Percentiles rank a stretch among this genome's conserved stretches.
Evolutionary conservation across 2,888 invertebrate genomes (phyloP).

Genomic region (Clunio marinus): DNA sequence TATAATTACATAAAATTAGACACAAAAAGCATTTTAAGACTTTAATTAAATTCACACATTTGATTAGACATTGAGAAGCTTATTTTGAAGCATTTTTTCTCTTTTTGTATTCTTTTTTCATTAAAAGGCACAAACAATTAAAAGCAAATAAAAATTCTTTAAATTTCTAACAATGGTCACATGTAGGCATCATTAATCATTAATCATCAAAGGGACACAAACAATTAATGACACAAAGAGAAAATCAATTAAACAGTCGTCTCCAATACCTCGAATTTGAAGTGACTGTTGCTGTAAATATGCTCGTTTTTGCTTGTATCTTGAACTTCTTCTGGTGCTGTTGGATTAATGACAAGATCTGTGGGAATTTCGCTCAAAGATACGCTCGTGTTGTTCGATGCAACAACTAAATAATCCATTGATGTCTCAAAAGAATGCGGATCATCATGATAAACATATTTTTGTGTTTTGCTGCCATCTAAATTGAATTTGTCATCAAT

Average conservation of each 20-base stretch:
- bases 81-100: too few species aligned
- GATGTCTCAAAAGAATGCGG: slow-evolving; percentile 45
- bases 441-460: slow-evolving; percentile 43
- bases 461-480: slow-evolving; percentile 28
- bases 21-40: too few species aligned
- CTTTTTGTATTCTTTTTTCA: too few species aligned
- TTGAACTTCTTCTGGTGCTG: neutral
- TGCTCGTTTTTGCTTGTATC: slow-evolving; percentile 2
- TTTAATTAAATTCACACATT: too few species aligned
- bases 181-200: too few species aligned
- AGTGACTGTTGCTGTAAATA: slow-evolving; percentile 42
- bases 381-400: slow-evolving; percentile 20
- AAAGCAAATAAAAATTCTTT: slow-evolving; percentile 5
- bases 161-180: too few species aligned
- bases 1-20: too few species aligned
- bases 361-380: neutral
- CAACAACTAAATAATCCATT: slow-evolving; percentile 44
- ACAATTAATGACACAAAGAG: slow-evolving; percentile 25
- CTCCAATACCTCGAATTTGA: slow-evolving; percentile 61
- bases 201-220: too few species aligned
- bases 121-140: slow-evolving; percentile 31
- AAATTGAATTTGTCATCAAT: too few species aligned
- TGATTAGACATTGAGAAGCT: too few species aligned
- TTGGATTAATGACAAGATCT: slow-evolving; percentile 11
- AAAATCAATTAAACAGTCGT: slow-evolving; percentile 58